Base-by-base conservation (phyloP, 2,113 vertebrate genomes). In the Perca schrenkii region DNA sequence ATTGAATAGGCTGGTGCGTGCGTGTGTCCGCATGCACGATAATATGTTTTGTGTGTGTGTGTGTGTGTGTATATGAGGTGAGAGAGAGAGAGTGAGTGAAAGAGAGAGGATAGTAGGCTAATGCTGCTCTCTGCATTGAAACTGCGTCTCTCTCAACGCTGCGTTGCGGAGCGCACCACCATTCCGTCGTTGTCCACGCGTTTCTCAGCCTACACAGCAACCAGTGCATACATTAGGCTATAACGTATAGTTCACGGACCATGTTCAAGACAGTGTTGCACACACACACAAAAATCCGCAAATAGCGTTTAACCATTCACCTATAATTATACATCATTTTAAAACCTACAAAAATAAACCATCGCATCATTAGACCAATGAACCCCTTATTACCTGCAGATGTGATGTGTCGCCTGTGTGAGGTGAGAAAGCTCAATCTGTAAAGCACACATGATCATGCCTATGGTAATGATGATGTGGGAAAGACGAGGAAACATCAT, bases 101-200 rank as follows among this genome's bases (percentile, higher is more conserved):
- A 61, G 67, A 73, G 62, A 61, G 67, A 28, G 71, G 74, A 84
- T 78, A 86, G 86, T 88, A 43, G 10, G 40, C 40, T 43, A 86
- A 73, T 89, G 87, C 86, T 87, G 83, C 74, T 83, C 79, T 90
- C 87, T 89, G 91, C 90, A 89, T 75, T 83, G 88, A 89, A 93
- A 92, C 89, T 93, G 92, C 90, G 89, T 89, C 86, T 93, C 89
- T 87, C 82, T 77, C 76, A 50, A 82, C 87, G 86, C 83, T 88
- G 88, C 91, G 92, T 78, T 84, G 92, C 90, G 79, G 86, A 83
- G 92, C 92, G 69, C 91, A 88, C 87, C 89, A 87, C 80, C 91
- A 92, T 93, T 91, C 91, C 92, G 64, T 31, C 83, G 88, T 86
- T 80, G 86, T 93, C 89, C 91, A 91, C 93, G 91, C 92, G 91